These are phyloP conservation scores for Tyrophagus putrescentiae DNA, from an alignment of 1,140 invertebrate species.

Conservation along the genomic window DNA sequence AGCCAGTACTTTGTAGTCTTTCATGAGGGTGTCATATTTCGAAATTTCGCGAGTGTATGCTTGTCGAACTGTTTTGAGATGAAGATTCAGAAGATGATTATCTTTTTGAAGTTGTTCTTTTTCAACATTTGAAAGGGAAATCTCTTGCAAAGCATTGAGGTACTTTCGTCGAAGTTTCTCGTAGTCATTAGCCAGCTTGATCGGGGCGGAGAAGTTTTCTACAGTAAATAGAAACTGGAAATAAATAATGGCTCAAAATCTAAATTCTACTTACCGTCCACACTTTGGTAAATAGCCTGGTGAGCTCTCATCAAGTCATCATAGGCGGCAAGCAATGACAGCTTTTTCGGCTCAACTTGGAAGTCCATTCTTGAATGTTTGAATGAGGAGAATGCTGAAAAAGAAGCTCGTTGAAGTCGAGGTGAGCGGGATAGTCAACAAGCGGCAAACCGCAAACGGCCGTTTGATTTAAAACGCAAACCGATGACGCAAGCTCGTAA, in stretches of 20 bases:
- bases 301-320: not conserved
- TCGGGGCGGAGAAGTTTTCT: not conserved
- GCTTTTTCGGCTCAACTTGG: not conserved
- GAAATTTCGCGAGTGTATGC: not conserved
- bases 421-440: no score
- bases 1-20: not conserved
- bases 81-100: not conserved
- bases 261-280: not conserved
- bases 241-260: no score
- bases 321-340: not conserved
- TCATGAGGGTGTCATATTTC: not conserved
- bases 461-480: no score
- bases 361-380: no score
- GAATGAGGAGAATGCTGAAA: no score
- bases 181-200: not conserved
- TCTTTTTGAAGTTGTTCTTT: not conserved
- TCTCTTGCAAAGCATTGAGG: not conserved
- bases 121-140: not conserved
- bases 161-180: slow-evolving; percentile 5
- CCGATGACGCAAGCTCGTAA: no score
- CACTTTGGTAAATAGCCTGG: not conserved
- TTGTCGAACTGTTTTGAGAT: not conserved
- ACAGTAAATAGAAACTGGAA: not conserved
- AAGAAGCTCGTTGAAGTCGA: no score
- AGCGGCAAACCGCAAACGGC: no score